phyloP scores from a whole-genome alignment of 2,797 vertebrate genomes.

The Pseudochirops corinnae region DNA sequence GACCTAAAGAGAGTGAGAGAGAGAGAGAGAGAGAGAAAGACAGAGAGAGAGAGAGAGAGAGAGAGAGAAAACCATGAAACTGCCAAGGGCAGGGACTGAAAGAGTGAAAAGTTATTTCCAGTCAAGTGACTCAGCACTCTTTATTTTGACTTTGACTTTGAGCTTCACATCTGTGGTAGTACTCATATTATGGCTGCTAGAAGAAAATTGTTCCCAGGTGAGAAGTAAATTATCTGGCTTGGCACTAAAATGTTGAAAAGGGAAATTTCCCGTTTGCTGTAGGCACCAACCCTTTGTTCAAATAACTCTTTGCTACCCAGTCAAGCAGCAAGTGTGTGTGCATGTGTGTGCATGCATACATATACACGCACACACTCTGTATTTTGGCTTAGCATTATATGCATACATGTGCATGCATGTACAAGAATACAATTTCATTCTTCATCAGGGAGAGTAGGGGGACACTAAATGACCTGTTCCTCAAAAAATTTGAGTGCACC shows the following conservation, averaged over 20 bases:
- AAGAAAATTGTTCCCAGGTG: slow-evolving; percentile 67
- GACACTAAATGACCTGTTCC: neutral
- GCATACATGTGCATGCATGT: neutral
- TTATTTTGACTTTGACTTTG: slow-evolving; percentile 68
- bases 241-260: slow-evolving; percentile 66
- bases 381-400: slow-evolving; percentile 50
- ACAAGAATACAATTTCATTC: neutral
- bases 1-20: no score
- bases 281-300: slow-evolving; percentile 67
- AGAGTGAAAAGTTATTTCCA: slow-evolving; percentile 55
- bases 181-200: slow-evolving; percentile 55
- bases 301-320: slow-evolving; percentile 53
- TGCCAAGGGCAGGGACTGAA: slow-evolving; percentile 67
- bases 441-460: neutral
- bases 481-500: neutral
- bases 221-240: slow-evolving; percentile 62
- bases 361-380: neutral
- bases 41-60: no score
- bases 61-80: neutral
- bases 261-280: slow-evolving; percentile 70
- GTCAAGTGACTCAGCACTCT: slow-evolving; percentile 56
- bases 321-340: slow-evolving; percentile 18
- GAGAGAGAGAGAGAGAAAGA: no score
- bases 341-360: neutral
- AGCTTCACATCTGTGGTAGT: slow-evolving; percentile 58